Percentiles rank a stretch among this genome's conserved stretches.
phyloP scores from a whole-genome alignment of 2,888 invertebrate species.

The Stenodema calcarata region DNA sequence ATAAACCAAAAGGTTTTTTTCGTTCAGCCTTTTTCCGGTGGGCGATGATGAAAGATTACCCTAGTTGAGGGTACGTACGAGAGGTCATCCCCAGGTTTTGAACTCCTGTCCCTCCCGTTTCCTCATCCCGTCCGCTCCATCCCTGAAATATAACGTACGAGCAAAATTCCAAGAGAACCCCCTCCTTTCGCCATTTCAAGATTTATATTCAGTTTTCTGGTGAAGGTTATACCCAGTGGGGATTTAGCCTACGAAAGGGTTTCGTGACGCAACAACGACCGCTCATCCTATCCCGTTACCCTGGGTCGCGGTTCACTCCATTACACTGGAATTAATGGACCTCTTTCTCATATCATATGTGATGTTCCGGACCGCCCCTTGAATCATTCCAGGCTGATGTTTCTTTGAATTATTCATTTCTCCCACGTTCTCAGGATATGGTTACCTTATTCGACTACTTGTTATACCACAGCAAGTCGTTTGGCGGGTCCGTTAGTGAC shows the following conservation, averaged over 20 bases:
- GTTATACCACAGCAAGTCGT: background rate
- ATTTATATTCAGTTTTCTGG: background rate
- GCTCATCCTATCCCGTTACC: background rate
- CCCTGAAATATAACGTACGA: background rate
- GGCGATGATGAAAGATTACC: background rate
- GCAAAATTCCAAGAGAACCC: background rate
- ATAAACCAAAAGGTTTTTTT: no score
- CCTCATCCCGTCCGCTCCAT: background rate
- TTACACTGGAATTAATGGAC: background rate
- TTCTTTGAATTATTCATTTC: background rate
- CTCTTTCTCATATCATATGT: constrained; percentile 1
- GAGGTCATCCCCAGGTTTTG: background rate
- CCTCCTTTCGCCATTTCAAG: background rate
- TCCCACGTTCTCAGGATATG: background rate
- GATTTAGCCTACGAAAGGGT: background rate
- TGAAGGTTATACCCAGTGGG: background rate
- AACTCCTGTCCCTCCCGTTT: background rate
- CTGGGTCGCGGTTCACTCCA: background rate
- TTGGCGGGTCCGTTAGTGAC: background rate
- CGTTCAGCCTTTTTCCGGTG: no score
- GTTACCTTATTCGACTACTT: background rate
- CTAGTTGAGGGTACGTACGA: background rate
- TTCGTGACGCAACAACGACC: constrained; percentile 3
- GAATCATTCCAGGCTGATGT: background rate
- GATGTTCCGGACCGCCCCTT: background rate